Conservation (phyloP, 53 echinoderm and acorn worm genomes). For the Temnopleurus reevesii region DNA sequence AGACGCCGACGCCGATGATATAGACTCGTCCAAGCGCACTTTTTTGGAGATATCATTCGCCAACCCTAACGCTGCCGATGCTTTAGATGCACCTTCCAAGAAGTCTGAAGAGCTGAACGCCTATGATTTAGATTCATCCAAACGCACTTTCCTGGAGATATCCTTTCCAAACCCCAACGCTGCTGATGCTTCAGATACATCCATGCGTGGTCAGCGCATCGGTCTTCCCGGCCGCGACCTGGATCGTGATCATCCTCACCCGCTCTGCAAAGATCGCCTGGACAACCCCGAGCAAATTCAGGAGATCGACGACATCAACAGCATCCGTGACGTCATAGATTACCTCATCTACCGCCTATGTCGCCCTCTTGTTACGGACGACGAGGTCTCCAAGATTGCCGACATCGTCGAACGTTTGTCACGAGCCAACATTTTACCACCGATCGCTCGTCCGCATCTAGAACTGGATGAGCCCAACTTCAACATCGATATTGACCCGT, state of each 20-base stretch:
- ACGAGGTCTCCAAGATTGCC: neutral
- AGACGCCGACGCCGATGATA: no score
- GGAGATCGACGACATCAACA: neutral
- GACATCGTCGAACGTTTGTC: neutral
- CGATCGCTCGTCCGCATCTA: neutral
- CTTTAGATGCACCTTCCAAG: neutral
- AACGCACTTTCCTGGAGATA: neutral
- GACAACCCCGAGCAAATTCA: neutral
- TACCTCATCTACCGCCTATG: slow-evolving; percentile 45
- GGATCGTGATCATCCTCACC: neutral
- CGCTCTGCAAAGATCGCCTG: neutral
- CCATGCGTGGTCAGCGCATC: neutral
- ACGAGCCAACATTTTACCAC: neutral
- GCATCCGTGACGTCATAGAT: neutral
- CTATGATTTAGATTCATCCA: no score
- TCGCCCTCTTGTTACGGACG: neutral
- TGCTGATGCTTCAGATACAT: neutral
- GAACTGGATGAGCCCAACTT: no score
- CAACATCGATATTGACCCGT: no score
- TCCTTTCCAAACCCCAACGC: neutral
- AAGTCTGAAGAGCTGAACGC: no score
- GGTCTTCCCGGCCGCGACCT: neutral
- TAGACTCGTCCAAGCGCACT: neutral
- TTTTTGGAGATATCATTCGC: neutral
- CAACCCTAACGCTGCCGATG: neutral